Conservation (phyloP, 2,888 invertebrate genomes). For the Xylota sylvarum region DNA sequence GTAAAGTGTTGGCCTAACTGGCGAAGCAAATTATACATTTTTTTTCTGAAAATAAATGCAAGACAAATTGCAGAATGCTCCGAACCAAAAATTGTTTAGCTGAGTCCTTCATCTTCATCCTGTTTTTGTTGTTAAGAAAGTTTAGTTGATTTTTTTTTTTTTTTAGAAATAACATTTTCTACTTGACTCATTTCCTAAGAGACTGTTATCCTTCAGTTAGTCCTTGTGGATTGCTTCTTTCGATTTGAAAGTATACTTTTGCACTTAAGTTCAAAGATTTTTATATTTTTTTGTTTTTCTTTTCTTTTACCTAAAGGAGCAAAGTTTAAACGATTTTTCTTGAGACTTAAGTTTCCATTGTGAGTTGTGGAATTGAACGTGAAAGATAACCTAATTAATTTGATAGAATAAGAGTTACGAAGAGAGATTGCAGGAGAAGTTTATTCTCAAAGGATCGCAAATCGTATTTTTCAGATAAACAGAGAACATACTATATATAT, state of each 20-base stretch:
- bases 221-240: slow-evolving; percentile 36
- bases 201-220: slow-evolving; percentile 24
- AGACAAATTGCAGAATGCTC: slow-evolving; percentile 52
- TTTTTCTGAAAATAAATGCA: slow-evolving; percentile 28
- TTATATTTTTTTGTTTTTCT: neutral
- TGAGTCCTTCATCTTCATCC: neutral
- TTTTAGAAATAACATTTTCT: slow-evolving; percentile 24
- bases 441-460: slow-evolving; percentile 2
- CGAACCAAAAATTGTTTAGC: slow-evolving; percentile 40
- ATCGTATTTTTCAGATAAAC: neutral
- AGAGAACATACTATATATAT: neutral
- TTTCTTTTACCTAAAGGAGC: slow-evolving; percentile 21
- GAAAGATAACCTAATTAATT: slow-evolving; percentile 46
- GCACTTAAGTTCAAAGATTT: slow-evolving; percentile 36
- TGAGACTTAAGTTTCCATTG: neutral
- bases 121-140: slow-evolving; percentile 6
- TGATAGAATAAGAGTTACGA: slow-evolving; percentile 14
- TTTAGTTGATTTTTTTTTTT: slow-evolving; percentile 2
- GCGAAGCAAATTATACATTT: neutral
- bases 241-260: slow-evolving; percentile 44
- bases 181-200: slow-evolving; percentile 19
- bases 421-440: neutral
- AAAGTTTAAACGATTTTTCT: slow-evolving; percentile 42
- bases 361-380: slow-evolving; percentile 7
- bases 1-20: neutral